Conservation (phyloP, 2,113 vertebrate species). For the Salvelinus fontinalis region DNA sequence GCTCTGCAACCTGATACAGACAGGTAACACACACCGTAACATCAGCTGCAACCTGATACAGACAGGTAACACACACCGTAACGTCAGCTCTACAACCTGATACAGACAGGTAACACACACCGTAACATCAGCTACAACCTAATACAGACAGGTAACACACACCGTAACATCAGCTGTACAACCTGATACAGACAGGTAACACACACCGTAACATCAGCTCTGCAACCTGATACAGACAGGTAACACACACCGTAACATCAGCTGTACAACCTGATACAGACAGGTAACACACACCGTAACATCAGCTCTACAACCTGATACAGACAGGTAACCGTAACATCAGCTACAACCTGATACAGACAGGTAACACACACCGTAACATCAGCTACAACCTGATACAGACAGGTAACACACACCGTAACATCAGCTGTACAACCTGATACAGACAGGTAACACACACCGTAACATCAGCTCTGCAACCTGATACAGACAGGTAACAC, state of each 20-base stretch:
- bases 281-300: background rate
- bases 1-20: constrained; percentile 82
- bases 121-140: constrained; percentile 73
- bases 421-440: background rate
- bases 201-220: constrained; percentile 3
- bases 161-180: no score
- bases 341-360: constrained; percentile 91
- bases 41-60: constrained; percentile 84
- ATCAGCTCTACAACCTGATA: no score
- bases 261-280: no score
- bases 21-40: constrained; percentile 67
- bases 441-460: constrained; percentile 34
- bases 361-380: constrained; percentile 75
- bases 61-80: constrained; percentile 27
- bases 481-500: no score
- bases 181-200: no score
- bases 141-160: no score
- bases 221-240: background rate
- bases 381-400: constrained; percentile 89
- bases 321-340: constrained; percentile 61
- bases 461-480: no score
- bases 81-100: constrained; percentile 90
- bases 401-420: constrained; percentile 73
- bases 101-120: constrained; percentile 78
- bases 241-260: no score